Base-by-base conservation (phyloP, 2,888 invertebrate species). In the Drosophila tripunctata region DNA sequence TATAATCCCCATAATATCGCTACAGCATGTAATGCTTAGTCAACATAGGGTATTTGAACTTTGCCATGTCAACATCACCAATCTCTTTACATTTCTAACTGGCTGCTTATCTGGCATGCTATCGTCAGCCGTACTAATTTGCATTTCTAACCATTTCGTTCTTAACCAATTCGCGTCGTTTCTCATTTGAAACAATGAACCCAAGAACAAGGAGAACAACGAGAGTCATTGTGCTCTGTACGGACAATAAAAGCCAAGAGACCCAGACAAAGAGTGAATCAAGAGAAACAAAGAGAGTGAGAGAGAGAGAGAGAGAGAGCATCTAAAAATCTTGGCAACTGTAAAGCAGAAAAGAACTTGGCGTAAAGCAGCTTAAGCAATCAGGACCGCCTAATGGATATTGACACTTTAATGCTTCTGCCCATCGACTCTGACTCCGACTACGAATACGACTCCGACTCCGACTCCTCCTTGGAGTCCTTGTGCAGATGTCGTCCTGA, bases 291-390 rank as follows among this genome's bases (percentile, higher is more conserved):
- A 36, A 50, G 27, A 41, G 30, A 10, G 52, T 10, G 33, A 24
- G 43, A 24, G 33, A 21, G 31, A 33, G 40, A 21, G 36, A 12
- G 44, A 41, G 41, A 24, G 19, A 36, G 15, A 56, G 51, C 44
- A 76, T 67, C 58, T 55, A 75, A 80, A 78, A 74, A 80, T 81
- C 67, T 84, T 84, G 67, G 61, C 62, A 79, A 64, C 76, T 63
- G 80, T 60, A 82, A 73, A 79, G 66, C 68, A 76, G 79, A 82
- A 83, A 85, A 80, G 80, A 80, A 83, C 71, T 80, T 80, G 80
- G 86, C 80, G 80, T 86, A 84, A 86, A 86, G 87, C 74, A 81
- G 87, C 85, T 87, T 83, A 87, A 83, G 82, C 85, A 83, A 83
- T 84, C 87, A 87, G 85, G 81, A 85, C 77, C 75, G 82, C 85